Base-by-base conservation (phyloP, 53 echinoderm and acorn worm genomes). In the Holothuria leucospilota region DNA sequence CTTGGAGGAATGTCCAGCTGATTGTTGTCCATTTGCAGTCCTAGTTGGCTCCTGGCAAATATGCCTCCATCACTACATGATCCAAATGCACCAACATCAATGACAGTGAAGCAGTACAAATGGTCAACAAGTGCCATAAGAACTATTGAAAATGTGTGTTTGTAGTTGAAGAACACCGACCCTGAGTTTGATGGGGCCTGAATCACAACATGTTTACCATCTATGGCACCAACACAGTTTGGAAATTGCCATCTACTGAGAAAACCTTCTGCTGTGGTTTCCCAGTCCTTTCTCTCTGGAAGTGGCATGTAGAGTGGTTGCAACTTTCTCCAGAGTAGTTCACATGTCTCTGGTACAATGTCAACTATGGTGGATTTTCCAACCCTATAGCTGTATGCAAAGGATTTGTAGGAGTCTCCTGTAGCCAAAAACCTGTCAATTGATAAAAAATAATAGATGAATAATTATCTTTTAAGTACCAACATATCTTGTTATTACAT, bases 211-310 rank as follows among this genome's bases (percentile, higher is more conserved):
- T 87, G 87, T 46, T 93, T 90, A 18, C 93, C 93, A 84, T 85
- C 93, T 41, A 93, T 59, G 20, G 90, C 85, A 0, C 87, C 90
- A 23, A 90, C 78, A 65, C 93, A 90, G 63, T 93, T 87, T 2
- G 90, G 87, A 62, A 90, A 93, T 24, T 93, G 63, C 90, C 92
- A 88, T 60, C 88, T 60, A 6, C 16, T 46, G 2, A 59, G 29
- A 30, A 71, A 81, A 61, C 78, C 93, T 10, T 84, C 59, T 20
- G 90, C 90, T 26, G 84, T 81, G 30, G 51, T 29, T 20, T 68
- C 51, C 90, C 87, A 87, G 20, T 51, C 23, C 41, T 86, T 40
- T 64, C 77, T 10, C 8, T 60, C 15, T 39, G 86, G 86, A 25
- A 16, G 39, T 14, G 86, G 77, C 86, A 86, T 86, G 78, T 77